Evolutionary conservation across 2,797 vertebrate species (phyloP).

Genomic region (Chromis chromis): DNA sequence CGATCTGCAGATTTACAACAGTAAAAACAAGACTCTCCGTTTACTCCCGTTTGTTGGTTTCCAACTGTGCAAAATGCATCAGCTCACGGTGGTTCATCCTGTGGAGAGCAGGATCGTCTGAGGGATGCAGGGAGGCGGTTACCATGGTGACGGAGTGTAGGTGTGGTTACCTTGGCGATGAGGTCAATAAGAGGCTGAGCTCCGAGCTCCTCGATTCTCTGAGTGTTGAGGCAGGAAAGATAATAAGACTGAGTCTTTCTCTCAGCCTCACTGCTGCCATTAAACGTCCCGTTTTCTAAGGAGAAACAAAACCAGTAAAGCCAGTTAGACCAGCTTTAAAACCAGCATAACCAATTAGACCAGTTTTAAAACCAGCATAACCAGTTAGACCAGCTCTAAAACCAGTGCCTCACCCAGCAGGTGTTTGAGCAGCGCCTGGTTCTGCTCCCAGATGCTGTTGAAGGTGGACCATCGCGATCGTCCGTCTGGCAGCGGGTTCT

Average conservation of each 20-base stretch:
- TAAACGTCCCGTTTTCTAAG: constrained; percentile 93
- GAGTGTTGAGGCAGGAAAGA: constrained; percentile 93
- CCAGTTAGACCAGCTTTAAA: no score
- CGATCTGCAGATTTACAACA: constrained; percentile 80
- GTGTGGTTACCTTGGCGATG: constrained; percentile 88
- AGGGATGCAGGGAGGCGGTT: neutral
- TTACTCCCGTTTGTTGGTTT: neutral
- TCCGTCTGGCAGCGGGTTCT: constrained; percentile 93
- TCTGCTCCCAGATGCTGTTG: constrained; percentile 98
- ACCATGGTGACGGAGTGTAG: neutral
- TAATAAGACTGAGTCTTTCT: constrained; percentile 95
- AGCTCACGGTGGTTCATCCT: neutral
- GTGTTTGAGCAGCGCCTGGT: constrained; percentile 96
- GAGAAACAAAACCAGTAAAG: no score
- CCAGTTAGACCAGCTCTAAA: no score
- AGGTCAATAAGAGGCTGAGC: constrained; percentile 93
- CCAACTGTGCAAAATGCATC: no score
- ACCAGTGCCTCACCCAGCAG: constrained; percentile 87
- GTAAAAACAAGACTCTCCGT: neutral
- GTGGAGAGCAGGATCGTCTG: neutral
- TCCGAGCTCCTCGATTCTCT: constrained; percentile 92
- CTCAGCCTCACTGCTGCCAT: constrained; percentile 96
- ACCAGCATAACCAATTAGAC: no score
- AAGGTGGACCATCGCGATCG: constrained; percentile 97
- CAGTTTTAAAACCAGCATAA: no score